Evolutionary conservation across 1,140 invertebrate genomes (phyloP).

Genomic region (Popillia japonica): DNA sequence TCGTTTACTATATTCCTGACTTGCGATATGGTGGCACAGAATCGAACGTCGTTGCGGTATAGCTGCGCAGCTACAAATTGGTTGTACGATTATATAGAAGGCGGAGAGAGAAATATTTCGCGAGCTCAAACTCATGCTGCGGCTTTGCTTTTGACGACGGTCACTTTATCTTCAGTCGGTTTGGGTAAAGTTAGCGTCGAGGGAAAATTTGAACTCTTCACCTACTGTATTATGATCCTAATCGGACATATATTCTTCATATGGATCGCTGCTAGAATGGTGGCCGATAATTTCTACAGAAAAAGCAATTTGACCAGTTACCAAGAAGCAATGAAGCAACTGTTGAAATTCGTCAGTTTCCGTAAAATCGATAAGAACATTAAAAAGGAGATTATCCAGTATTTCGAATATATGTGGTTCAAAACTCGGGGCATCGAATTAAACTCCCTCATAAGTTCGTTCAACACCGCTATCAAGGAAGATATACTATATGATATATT

Average conservation of each 20-base stretch:
- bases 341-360: slow-evolving; percentile 45
- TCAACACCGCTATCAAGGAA: slow-evolving; percentile 43
- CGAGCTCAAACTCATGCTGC: not conserved
- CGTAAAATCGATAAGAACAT: slow-evolving; percentile 42
- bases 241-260: slow-evolving; percentile 33
- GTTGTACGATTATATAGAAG: not conserved
- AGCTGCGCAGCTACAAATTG: not conserved
- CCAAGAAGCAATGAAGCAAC: slow-evolving; percentile 45
- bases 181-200: not conserved
- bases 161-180: not conserved
- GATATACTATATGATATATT: slow-evolving; percentile 46
- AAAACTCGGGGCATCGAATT: slow-evolving; percentile 45
- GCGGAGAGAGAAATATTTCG: not conserved
- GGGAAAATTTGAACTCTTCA: not conserved
- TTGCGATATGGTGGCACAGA: not conserved
- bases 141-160: not conserved
- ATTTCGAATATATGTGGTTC: slow-evolving; percentile 50
- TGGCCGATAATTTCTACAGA: slow-evolving; percentile 41
- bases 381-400: slow-evolving; percentile 46
- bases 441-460: slow-evolving; percentile 40
- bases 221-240: not conserved
- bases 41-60: not conserved
- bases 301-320: slow-evolving; percentile 45
- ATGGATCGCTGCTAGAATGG: slow-evolving; percentile 25
- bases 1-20: slow-evolving; percentile 8